A percentile compares a stretch with the other conserved stretches of the same genome.
These are phyloP conservation scores for Piprites chloris DNA, from an alignment of 2,113 vertebrate species.

Conservation along the genomic window DNA sequence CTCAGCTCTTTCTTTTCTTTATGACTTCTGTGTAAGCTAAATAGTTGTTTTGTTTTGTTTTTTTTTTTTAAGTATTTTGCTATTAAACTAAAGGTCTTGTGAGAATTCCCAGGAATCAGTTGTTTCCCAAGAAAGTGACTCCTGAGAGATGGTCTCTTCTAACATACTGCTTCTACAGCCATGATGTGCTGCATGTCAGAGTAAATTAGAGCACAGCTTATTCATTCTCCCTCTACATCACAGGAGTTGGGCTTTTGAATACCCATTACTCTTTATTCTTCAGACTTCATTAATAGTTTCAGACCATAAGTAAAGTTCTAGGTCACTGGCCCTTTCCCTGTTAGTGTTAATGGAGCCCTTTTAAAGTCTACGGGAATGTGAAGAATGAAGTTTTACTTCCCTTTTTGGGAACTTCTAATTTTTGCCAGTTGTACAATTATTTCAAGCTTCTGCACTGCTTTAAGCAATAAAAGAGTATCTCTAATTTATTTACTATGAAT, in stretches of 20 bases:
- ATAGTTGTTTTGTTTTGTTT: neutral
- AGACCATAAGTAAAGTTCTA: conserved; percentile 54
- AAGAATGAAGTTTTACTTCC: conserved; percentile 59
- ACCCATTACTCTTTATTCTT: conserved; percentile 26
- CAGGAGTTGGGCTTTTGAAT: conserved; percentile 8
- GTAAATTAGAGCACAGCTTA: conserved; percentile 20
- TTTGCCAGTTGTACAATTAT: conserved; percentile 48
- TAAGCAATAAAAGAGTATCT: conserved; percentile 3
- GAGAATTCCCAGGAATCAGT: neutral
- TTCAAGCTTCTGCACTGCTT: conserved; percentile 42
- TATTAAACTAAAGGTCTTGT: neutral
- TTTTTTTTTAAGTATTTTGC: neutral
- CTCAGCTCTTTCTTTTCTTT: neutral
- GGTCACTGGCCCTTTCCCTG: conserved; percentile 43
- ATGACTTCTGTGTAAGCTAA: neutral
- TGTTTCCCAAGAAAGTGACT: conserved; percentile 27
- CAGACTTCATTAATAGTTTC: conserved; percentile 45
- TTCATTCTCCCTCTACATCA: neutral
- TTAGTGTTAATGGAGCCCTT: conserved; percentile 51
- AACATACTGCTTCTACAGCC: neutral
- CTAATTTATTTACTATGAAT: conserved; percentile 58
- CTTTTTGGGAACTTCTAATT: conserved; percentile 48
- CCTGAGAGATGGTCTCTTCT: neutral
- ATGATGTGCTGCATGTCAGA: neutral
- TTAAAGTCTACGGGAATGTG: conserved; percentile 52